Conservation (phyloP, 2,888 invertebrate genomes). For the Anoncus sp. region DNA sequence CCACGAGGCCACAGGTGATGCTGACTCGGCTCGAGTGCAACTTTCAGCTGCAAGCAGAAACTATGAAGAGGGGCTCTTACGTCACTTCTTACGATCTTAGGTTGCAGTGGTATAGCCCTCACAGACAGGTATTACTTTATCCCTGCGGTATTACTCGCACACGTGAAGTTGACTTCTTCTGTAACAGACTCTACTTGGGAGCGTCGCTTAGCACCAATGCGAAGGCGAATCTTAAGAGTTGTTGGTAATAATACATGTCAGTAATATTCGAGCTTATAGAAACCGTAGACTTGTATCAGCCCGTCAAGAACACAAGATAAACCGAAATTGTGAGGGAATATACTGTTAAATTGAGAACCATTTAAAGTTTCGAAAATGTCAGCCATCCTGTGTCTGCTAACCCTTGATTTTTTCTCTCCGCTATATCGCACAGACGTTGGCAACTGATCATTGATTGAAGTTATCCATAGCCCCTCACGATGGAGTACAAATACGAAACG, state of each 20-base stretch:
- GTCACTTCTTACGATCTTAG: slow-evolving; percentile 57
- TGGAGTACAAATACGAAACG: background rate
- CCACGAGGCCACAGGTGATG: slow-evolving; percentile 78
- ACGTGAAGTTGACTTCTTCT: slow-evolving; percentile 13
- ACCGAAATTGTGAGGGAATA: background rate
- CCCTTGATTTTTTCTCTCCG: background rate
- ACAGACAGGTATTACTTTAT: slow-evolving; percentile 26
- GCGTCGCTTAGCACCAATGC: slow-evolving; percentile 6
- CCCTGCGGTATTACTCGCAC: slow-evolving; percentile 12
- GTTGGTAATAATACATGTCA: background rate
- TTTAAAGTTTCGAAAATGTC: background rate
- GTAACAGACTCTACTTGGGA: slow-evolving; percentile 11
- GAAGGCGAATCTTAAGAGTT: slow-evolving; percentile 3
- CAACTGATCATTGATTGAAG: background rate
- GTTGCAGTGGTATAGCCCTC: slow-evolving; percentile 31
- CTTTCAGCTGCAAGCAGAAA: slow-evolving; percentile 59
- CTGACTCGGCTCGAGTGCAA: slow-evolving; percentile 78
- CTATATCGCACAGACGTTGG: background rate
- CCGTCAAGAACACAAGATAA: background rate
- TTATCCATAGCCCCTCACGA: background rate
- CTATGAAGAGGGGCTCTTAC: slow-evolving; percentile 44
- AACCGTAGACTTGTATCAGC: background rate
- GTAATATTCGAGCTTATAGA: background rate
- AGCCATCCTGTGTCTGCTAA: too few species aligned
- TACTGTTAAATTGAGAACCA: background rate